A percentile compares a stretch with the other conserved stretches of the same genome.
Conservation (phyloP, 2,113 vertebrate genomes). For the Cyanistes caeruleus region DNA sequence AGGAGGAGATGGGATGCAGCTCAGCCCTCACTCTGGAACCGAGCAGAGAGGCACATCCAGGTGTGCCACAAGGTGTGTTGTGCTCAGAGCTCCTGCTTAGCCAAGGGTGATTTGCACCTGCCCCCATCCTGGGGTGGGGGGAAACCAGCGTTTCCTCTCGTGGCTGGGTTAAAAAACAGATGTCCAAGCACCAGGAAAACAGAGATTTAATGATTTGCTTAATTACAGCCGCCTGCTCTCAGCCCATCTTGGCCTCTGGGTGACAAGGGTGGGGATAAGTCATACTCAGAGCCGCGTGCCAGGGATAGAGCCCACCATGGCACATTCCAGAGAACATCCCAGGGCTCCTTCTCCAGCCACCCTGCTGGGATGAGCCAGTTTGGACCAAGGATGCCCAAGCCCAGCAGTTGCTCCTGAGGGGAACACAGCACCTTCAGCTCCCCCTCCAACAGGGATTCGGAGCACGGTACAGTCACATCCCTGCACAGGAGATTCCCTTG, state of each 20-base stretch:
- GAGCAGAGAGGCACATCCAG: background rate
- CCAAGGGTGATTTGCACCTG: background rate
- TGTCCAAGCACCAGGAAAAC: background rate
- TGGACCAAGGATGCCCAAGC: background rate
- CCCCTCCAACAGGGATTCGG: accelerated
- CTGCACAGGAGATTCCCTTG: accelerated
- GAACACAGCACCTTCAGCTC: accelerated
- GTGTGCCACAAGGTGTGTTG: background rate
- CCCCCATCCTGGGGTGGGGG: background rate
- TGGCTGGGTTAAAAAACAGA: background rate
- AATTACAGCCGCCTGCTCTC: background rate
- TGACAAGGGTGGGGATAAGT: background rate
- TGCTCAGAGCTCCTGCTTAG: background rate
- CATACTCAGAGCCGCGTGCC: background rate
- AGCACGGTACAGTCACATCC: accelerated
- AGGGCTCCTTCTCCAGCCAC: background rate
- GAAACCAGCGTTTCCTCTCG: background rate
- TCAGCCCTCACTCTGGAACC: background rate
- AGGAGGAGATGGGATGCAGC: background rate
- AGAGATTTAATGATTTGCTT: background rate
- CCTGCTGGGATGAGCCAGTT: background rate
- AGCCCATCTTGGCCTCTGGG: background rate
- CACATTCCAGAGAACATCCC: background rate
- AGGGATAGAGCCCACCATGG: background rate
- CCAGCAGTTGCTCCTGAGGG: background rate